A percentile compares a stretch with the other conserved stretches of the same genome.
Conservation (phyloP, 2,888 invertebrate genomes). For the Pomacea canaliculata region DNA sequence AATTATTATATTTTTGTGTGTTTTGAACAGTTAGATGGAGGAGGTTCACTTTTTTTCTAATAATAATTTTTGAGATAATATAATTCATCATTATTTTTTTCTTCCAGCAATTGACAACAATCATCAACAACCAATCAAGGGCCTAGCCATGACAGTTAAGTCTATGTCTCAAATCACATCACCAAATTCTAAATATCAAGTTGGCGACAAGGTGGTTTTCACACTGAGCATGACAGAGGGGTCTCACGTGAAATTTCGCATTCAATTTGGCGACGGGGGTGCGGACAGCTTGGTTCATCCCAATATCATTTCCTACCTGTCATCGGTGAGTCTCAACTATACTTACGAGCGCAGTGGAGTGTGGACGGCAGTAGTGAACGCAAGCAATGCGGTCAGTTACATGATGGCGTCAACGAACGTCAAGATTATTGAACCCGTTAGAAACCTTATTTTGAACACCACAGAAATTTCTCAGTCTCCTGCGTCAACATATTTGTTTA, state of each 20-base stretch:
- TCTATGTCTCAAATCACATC: background rate
- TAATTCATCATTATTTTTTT: background rate
- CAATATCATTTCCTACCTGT: conserved; percentile 38
- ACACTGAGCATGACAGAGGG: conserved; percentile 37
- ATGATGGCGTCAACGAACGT: conserved; percentile 15
- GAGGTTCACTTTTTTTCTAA: too few species aligned
- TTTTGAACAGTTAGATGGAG: too few species aligned
- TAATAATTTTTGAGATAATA: too few species aligned
- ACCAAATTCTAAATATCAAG: conserved; percentile 21
- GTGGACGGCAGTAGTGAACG: conserved; percentile 37
- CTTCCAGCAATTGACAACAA: conserved; percentile 41
- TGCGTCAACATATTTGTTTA: conserved; percentile 5
- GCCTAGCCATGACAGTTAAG: conserved; percentile 25
- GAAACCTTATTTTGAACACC: conserved; percentile 23
- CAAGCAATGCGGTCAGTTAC: conserved; percentile 36
- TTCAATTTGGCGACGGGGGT: conserved; percentile 44
- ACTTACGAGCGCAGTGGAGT: conserved; percentile 33
- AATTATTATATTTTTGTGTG: too few species aligned
- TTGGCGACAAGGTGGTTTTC: conserved; percentile 32
- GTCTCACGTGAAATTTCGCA: conserved; percentile 42
- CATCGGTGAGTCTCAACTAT: conserved; percentile 32
- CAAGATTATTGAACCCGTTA: conserved; percentile 34
- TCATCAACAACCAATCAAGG: conserved; percentile 39
- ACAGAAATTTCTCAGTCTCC: conserved; percentile 24
- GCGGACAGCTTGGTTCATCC: conserved; percentile 21